These are phyloP conservation scores for Fabriciana adippe DNA, from an alignment of 2,888 invertebrate species.

Conservation along the genomic window DNA sequence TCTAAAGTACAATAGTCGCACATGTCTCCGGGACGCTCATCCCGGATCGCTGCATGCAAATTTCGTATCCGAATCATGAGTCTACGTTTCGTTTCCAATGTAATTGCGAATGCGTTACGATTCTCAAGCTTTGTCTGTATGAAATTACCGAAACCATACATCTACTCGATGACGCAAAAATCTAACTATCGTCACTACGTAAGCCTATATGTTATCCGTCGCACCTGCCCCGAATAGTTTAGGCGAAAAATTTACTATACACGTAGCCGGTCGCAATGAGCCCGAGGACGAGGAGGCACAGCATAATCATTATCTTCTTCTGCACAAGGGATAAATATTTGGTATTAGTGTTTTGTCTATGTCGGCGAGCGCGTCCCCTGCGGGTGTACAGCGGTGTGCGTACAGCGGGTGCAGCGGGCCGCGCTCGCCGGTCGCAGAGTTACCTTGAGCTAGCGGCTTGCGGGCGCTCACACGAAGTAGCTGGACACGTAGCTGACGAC, in stretches of 20 bases:
- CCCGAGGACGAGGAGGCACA: constrained; percentile 91
- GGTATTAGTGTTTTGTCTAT: constrained; percentile 66
- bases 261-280: constrained; percentile 84
- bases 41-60: constrained; percentile 58
- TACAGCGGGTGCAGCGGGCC: constrained; percentile 39
- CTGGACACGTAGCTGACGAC: constrained; percentile 87
- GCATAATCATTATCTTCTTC: constrained; percentile 97
- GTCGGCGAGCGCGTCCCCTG: constrained; percentile 56
- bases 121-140: constrained; percentile 32
- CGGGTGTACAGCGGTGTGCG: background rate
- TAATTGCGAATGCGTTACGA: constrained; percentile 38
- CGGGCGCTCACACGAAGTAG: constrained; percentile 79
- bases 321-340: constrained; percentile 84
- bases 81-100: constrained; percentile 48
- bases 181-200: constrained; percentile 62
- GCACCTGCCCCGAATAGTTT: constrained; percentile 78
- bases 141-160: constrained; percentile 38
- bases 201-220: constrained; percentile 60
- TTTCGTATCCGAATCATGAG: constrained; percentile 52
- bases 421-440: constrained; percentile 55
- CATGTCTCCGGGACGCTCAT: constrained; percentile 26
- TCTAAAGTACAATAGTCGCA: constrained; percentile 10
- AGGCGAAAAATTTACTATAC: constrained; percentile 77
- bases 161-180: constrained; percentile 54
- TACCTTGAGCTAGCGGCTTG: constrained; percentile 65